Base-by-base conservation (phyloP, 2,797 vertebrate genomes). In the Falco rusticolus region DNA sequence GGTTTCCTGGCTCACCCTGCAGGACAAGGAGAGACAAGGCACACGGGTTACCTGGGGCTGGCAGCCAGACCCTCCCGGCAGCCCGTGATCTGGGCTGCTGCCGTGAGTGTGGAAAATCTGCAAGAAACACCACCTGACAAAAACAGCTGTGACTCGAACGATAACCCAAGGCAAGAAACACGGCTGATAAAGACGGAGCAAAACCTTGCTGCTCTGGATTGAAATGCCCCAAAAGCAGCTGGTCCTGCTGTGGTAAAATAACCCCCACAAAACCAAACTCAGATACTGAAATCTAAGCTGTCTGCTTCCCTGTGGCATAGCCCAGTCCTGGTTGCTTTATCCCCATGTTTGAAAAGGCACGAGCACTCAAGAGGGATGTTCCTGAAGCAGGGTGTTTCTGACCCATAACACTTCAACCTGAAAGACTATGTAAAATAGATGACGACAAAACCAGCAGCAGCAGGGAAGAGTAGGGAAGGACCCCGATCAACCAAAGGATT, bases 1-100 rank as follows among this genome's bases (percentile, higher is more conserved):
- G 97, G 93, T 98, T 97, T 84, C 99, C 99, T 65, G 98, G 98
- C 97, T 99, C 99, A 19, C 99, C 99, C 99, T 99, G 97, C 69
- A 97, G 96, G 96, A 98, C 94, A 98, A 91, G 84, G 59, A 94
- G 54, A 93, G 41, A 51, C n/a, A 71, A 54, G 7, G 39, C 31
- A 87, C 50, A 66, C 0, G 5, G 24, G 60, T 96, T 72, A 93
- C 28, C 24, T 60, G 41, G 34, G 5, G 24, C 34, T 93, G 41
- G 76, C 80, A 75, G 33, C 28, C 84, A 83, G 29, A 61, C n/a
- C 54, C 29, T 69, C 39, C 43, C 56, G 21, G 84, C 51, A 56
- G 9, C 9, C 13, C 64, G 1, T 9, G 12, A 10, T 53, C 57
- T 80, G 61, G 45, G 76, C 31, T 87, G 64, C 65, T 86, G 48